Evolutionary conservation across 2,797 vertebrate species (phyloP), one percentile per base, ranked within the genome.

Genomic region (Podarcis siculus): DNA sequence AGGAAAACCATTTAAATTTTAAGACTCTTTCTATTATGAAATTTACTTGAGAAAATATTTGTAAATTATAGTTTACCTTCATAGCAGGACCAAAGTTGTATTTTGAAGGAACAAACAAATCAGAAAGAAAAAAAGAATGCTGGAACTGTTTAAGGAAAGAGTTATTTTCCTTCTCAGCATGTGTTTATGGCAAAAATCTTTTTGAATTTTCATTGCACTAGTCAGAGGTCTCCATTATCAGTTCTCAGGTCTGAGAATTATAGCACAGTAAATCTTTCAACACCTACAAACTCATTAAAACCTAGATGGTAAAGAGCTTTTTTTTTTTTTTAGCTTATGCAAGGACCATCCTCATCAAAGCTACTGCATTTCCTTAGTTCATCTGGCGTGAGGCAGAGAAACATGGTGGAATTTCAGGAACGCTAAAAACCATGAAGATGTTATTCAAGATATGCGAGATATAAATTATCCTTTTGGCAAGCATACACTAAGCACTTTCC

Each of bases 31-130:
- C 91, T 95, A 94, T 93, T 94, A 95, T 95, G 94, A 96, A 96
- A 96, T 96, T 95, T 96, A 94, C 94, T 95, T 95, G 96, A 96
- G 96, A 96, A 93, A 95, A 97, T 96, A 96, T 94, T 89, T 92
- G 91, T 85, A 89, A 85, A 92, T 90, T 90, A 91, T 87, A 91
- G 83, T 96, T 95, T 96, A 92, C 82, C 88, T 84, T 0, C 90
- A 92, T 93, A 88, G 87, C 86, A 92, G 86, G 95, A 92, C 73
- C 93, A 96, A 94, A n/a, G 1, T 89, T 95, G 91, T 90, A 86
- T 87, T 95, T 93, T 94, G 93, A 96, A 96, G 92, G 92, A 91
- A 93, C 92, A 96, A 95, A 93, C 94, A 96, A 96, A 96, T 96
- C 95, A 95, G 30, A 95, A 96, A 94, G 95, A 95, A 95, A 96